Evolutionary conservation across 2,888 invertebrate genomes (phyloP).

Genomic region (Dolichomitus sp.): DNA sequence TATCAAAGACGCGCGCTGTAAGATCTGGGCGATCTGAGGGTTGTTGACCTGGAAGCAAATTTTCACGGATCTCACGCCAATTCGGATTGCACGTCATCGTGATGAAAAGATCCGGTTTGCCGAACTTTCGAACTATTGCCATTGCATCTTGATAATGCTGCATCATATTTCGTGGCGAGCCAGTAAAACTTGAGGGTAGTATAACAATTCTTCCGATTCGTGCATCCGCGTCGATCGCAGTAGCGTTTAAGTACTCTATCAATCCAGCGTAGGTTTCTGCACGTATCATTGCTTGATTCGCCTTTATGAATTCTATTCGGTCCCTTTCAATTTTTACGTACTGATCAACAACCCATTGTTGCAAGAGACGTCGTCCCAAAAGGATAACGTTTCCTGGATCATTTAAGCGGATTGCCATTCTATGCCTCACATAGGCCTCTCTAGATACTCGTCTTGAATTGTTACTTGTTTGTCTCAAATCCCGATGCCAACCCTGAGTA

Average conservation of each 20-base stretch:
- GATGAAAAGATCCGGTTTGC: conserved; percentile 65
- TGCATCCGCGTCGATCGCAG: conserved; percentile 26
- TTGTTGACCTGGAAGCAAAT: conserved; percentile 63
- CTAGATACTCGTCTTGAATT: conserved; percentile 39
- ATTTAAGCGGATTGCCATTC: conserved; percentile 51
- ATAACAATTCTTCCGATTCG: conserved; percentile 64
- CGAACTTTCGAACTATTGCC: conserved; percentile 64
- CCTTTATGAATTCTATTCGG: conserved; percentile 47
- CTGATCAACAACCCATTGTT: conserved; percentile 62
- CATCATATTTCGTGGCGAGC: conserved; percentile 67
- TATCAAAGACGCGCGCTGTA: conserved; percentile 60
- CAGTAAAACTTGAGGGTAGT: conserved; percentile 67
- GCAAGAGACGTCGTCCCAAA: conserved; percentile 57
- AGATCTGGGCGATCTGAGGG: conserved; percentile 68
- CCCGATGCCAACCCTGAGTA: conserved; percentile 57
- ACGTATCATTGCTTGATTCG: conserved; percentile 62
- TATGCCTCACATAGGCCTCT: conserved; percentile 49
- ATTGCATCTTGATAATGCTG: conserved; percentile 70
- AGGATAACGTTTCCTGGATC: conserved; percentile 49
- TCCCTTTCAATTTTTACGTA: conserved; percentile 66
- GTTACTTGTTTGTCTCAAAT: conserved; percentile 28
- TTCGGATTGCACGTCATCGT: conserved; percentile 61
- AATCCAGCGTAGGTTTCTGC: conserved; percentile 62
- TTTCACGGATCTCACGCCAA: conserved; percentile 69
- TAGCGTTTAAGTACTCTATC: conserved; percentile 52